phyloP scores from a whole-genome alignment of 2,113 vertebrate genomes.

The Pardalotus punctatus region DNA sequence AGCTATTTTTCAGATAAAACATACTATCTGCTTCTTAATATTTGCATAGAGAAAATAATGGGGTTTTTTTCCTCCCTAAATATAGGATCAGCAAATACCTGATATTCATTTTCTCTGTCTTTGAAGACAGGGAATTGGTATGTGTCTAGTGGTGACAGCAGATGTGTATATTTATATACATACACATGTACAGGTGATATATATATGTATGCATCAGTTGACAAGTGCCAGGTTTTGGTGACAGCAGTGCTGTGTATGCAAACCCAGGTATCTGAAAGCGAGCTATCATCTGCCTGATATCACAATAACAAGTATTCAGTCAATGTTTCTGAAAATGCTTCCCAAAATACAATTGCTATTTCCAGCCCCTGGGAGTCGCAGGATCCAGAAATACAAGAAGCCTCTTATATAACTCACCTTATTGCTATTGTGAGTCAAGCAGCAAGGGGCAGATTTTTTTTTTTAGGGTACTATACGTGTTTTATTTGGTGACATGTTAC shows the following conservation, averaged over 20 bases:
- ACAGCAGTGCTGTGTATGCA: background rate
- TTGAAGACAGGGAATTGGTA: background rate
- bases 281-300: background rate
- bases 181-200: background rate
- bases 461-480: constrained; percentile 4
- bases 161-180: background rate
- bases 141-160: background rate
- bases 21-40: background rate
- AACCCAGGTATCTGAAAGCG: background rate
- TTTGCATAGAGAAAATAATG: background rate
- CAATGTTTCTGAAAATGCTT: constrained; percentile 34
- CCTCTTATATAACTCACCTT: constrained; percentile 24
- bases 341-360: constrained; percentile 50
- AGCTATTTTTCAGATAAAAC: background rate
- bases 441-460: background rate
- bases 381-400: constrained; percentile 31
- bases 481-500: constrained; percentile 27
- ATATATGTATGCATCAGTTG: background rate
- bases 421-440: background rate
- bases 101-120: background rate
- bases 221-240: background rate
- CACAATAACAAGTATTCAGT: background rate
- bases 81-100: background rate
- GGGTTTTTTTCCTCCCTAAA: background rate
- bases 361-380: background rate